Evolutionary conservation across 2,888 invertebrate species (phyloP), one percentile per base, ranked within the genome.

Genomic region (Hydraecia micacea): DNA sequence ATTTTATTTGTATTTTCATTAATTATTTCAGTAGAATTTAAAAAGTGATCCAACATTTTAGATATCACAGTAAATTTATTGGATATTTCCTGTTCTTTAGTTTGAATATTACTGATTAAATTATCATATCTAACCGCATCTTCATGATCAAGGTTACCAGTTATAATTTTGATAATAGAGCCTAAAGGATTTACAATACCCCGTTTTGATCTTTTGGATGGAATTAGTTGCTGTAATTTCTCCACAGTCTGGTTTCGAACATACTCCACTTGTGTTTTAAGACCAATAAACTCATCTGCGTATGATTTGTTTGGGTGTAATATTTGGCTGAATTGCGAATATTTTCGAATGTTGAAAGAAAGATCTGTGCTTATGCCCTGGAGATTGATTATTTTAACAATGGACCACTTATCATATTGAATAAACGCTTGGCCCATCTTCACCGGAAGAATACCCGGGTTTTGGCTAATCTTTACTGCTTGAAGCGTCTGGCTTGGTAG

Each of bases 141-240:
- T n/a, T 65, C 39, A 25, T 65, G 63, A 6, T 63, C 63, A 63
- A 63, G 63, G 21, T 63, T 63, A 63, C 63, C 36, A 25, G 63
- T 63, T 36, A 36, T 55, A 69, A 69, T 69, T 69, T 69, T 69
- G 36, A 69, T 52, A 0, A 69, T 8, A 25, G 52, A 69, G 32
- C 52, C 69, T 52, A 36, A 32, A 52, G 32, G 32, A 36, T 69
- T 69, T 36, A 69, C 15, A 52, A 69, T 69, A 52, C 52, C 69
- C 52, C 52, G 36, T 52, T 52, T 69, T 1, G 25, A 36, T 25
- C 67, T 68, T 68, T 68, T 68, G 1, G 66, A 66, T 66, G 66
- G n/a, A 42, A 67, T 67, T 67, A 67, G 46, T 67, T 67, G 66
- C 7, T 67, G 46, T 67, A 67, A 28, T 67, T 67, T 67, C 0